phyloP scores from a whole-genome alignment of 2,888 invertebrate genomes.

The Andrena dorsata region DNA sequence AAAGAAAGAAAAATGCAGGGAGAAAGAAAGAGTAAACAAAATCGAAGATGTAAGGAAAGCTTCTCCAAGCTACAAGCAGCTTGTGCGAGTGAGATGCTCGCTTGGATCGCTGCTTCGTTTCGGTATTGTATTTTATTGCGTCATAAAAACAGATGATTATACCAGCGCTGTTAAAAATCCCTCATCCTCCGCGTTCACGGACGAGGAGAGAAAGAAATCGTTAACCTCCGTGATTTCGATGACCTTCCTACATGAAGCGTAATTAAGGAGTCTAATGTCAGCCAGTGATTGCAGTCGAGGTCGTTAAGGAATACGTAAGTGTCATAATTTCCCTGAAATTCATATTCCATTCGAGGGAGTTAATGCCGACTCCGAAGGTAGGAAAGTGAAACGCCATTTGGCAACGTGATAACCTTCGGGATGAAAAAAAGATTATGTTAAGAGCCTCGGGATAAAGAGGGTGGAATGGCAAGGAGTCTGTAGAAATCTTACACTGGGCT shows the following conservation, averaged over 20 bases:
- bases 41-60: no score
- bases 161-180: conserved; percentile 11
- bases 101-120: conserved; percentile 20
- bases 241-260: conserved; percentile 39
- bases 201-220: conserved; percentile 38
- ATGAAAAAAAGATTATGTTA: no score
- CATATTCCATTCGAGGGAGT: conserved; percentile 7
- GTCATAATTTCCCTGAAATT: conserved; percentile 35
- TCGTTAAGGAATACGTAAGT: conserved; percentile 32
- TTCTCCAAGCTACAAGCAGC: no score
- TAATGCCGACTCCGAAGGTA: background rate
- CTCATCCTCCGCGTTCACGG: background rate
- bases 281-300: conserved; percentile 19
- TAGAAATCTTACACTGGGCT: no score
- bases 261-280: conserved; percentile 54
- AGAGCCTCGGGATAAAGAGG: no score
- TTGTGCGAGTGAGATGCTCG: background rate
- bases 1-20: no score
- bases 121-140: conserved; percentile 35
- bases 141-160: conserved; percentile 43
- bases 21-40: no score
- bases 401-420: no score
- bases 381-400: conserved; percentile 2
- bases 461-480: no score
- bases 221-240: conserved; percentile 46